Evolutionary conservation across 2,113 vertebrate species (phyloP).

Genomic region (Vulpes vulpes): DNA sequence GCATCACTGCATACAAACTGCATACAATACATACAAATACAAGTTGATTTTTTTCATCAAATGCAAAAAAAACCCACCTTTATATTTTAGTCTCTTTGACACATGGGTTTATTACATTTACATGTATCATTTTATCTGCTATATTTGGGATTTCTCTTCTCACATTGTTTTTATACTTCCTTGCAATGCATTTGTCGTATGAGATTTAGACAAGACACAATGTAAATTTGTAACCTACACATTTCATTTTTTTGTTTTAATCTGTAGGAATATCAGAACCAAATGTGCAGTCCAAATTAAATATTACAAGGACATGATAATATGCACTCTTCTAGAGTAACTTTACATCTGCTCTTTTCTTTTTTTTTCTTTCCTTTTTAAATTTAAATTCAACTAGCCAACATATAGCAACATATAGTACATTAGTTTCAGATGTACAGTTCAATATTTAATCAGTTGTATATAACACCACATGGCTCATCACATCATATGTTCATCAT

Average conservation of each 20-base stretch:
- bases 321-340: neutral
- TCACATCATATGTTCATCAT: too few relatives aligned
- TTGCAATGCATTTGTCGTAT: conserved; percentile 1
- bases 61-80: neutral
- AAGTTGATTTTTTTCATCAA: neutral
- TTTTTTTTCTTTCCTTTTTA: neutral
- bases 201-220: neutral
- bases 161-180: neutral
- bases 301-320: neutral
- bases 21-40: too few relatives aligned
- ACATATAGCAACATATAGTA: too few relatives aligned
- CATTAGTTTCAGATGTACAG: too few relatives aligned
- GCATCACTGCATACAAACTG: neutral
- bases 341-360: neutral
- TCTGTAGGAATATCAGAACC: conserved; percentile 9
- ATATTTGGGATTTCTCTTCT: conserved; percentile 19
- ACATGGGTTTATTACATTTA: conserved; percentile 25
- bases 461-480: too few relatives aligned
- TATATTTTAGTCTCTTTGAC: neutral
- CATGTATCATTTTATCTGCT: conserved; percentile 7
- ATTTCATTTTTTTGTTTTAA: conserved; percentile 57
- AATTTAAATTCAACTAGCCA: too few relatives aligned
- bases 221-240: neutral
- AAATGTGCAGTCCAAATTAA: conserved; percentile 18
- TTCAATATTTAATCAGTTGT: too few relatives aligned